These are phyloP conservation scores for Anisognathus igniventris DNA, from an alignment of 2,797 vertebrate genomes.

Conservation along the genomic window DNA sequence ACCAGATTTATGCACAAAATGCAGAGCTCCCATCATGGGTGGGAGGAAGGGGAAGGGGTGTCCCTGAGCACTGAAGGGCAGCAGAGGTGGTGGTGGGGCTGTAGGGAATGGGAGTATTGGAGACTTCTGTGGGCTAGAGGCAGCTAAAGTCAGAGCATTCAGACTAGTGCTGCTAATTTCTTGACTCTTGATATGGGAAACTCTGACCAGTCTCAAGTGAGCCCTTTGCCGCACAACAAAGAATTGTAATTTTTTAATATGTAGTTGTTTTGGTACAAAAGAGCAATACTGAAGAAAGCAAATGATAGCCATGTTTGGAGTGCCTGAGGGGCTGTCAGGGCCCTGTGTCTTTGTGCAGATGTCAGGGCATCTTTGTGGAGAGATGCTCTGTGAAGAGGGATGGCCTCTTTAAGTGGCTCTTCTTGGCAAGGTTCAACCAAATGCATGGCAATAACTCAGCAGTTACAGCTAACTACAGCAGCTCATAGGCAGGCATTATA, in stretches of 20 bases:
- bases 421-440: conserved; percentile 34
- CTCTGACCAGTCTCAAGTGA: neutral
- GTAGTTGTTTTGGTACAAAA: neutral
- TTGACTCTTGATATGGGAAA: neutral
- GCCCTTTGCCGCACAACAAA: neutral
- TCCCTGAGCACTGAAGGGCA: neutral
- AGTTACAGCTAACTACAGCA: conserved; percentile 1
- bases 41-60: neutral
- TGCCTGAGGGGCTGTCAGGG: neutral
- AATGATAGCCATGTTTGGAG: neutral
- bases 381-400: neutral
- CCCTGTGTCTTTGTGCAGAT: neutral
- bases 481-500: neutral
- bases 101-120: accelerated
- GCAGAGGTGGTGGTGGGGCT: neutral
- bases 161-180: neutral
- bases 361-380: neutral
- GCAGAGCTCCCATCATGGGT: accelerated
- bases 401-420: neutral
- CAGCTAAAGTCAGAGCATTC: neutral
- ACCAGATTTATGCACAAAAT: neutral
- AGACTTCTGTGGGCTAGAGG: neutral
- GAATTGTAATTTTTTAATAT: accelerated
- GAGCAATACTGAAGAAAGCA: neutral
- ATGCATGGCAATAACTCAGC: neutral